Percentiles rank a stretch among this genome's conserved stretches.
phyloP scores from a whole-genome alignment of 2,113 vertebrate species.

The Orientallactaga bullata region DNA sequence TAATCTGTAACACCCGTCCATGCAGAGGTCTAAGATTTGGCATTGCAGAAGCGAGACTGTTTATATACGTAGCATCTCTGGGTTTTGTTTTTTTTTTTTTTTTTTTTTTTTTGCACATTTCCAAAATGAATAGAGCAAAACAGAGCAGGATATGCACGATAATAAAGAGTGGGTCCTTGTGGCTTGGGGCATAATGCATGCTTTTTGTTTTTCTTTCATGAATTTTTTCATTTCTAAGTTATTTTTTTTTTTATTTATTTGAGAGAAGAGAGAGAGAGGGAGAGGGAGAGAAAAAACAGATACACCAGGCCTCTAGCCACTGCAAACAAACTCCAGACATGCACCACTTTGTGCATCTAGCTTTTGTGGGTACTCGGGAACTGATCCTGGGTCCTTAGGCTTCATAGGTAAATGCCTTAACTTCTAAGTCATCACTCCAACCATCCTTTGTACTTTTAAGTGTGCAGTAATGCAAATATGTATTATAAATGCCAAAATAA shows the following conservation, averaged over 20 bases:
- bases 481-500: neutral
- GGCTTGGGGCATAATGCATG: neutral
- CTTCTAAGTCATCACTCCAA: too few species aligned
- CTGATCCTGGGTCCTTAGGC: too few species aligned
- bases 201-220: neutral
- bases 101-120: neutral
- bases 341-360: too few species aligned
- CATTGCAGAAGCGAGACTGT: neutral
- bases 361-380: too few species aligned
- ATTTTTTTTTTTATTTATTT: too few species aligned
- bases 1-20: neutral
- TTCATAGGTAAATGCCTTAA: too few species aligned
- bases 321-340: too few species aligned
- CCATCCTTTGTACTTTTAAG: neutral
- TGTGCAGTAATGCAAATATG: neutral
- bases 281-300: too few species aligned
- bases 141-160: neutral
- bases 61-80: neutral
- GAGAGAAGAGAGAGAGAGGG: too few species aligned
- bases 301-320: too few species aligned
- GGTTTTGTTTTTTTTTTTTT: too few species aligned
- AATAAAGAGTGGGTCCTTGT: neutral
- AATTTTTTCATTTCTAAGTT: neutral
- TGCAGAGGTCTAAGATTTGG: neutral
- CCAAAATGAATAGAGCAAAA: neutral